A percentile compares a stretch with the other conserved stretches of the same genome.
Evolutionary conservation across 2,888 invertebrate species (phyloP).

Genomic region (Petrolisthes manimaculis): DNA sequence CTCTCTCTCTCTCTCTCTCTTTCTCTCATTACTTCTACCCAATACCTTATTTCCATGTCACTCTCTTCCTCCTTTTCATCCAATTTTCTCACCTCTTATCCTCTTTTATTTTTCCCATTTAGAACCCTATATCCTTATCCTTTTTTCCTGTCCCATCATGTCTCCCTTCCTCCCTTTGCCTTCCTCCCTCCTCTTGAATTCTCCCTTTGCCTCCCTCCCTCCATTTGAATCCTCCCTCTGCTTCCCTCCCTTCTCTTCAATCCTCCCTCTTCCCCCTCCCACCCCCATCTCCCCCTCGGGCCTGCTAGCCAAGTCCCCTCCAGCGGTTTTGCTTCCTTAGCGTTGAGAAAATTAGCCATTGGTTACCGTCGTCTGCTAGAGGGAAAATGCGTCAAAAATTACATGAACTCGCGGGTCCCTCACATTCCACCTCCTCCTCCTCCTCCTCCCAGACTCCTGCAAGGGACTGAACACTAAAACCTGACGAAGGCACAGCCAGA

Average conservation of each 20-base stretch:
- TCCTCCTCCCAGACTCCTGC: not conserved
- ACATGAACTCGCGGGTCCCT: not conserved
- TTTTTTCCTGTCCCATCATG: not conserved
- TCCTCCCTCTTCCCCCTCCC: not conserved
- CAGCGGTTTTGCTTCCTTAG: conserved; percentile 11
- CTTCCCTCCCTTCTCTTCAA: not conserved
- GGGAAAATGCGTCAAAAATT: not conserved
- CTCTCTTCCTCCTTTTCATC: not conserved
- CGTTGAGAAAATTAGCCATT: conserved; percentile 25
- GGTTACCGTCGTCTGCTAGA: conserved; percentile 3
- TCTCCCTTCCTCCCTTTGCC: not conserved
- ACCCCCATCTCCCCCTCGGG: not conserved
- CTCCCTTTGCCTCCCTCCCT: not conserved
- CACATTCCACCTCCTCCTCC: not conserved
- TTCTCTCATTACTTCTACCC: not conserved
- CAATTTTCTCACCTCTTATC: not conserved
- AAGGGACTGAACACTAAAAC: not conserved
- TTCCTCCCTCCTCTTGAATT: not conserved
- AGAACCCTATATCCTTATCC: not conserved
- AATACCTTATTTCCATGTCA: not conserved
- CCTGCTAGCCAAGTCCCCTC: not conserved
- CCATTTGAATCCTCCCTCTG: not conserved
- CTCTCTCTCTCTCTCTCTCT: not conserved
- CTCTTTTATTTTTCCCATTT: not conserved
- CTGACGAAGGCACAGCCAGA: too few species aligned